Base-by-base conservation (phyloP, 2,113 vertebrate genomes). In the Corvus cornix region DNA sequence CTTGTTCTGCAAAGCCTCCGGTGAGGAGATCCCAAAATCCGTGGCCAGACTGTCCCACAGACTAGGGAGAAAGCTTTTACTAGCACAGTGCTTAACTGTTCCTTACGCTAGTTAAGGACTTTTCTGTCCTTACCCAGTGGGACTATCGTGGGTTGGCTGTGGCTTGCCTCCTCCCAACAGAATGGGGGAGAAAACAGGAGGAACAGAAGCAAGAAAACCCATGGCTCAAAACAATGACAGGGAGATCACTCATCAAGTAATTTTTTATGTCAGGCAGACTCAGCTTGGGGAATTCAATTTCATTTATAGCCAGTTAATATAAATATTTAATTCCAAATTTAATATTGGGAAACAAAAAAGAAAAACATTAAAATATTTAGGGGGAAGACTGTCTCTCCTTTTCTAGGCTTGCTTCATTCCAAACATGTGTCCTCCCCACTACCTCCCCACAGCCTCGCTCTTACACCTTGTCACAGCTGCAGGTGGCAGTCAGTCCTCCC, bases 91-190 rank as follows among this genome's bases (percentile, higher is more conserved):
- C n/a, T 58, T 75, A 58, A 17, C 24, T 68, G 13, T 48, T 81
- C 16, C 27, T 81, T 66, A 11, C 0, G 2, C 27, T 30, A 20
- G 17, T 31, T 49, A 46, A 59, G 16, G 35, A 60, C 44, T 59
- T 63, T 23, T 41, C 69, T 75, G 22, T 56, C 56, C 17, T 46
- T 72, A 27, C 33, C 6, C 13, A 15, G 15, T 72, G 17, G 49
- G 15, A 39, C 43, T 58, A 0, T 8, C 21, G 16, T 70, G 68
- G 7, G 7, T 58, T 5, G 4, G 9, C 37, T 2, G 1, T 11
- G 3, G 68, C 46, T 94, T 0, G 0, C 9, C 5, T 15, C 11
- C 7, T 63, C 13, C 59, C 30, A 27, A 60, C 51, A 81, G 35
- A 81, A 51, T 7, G 1, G 30, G 39, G n/a, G 27, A 60, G 41